These are phyloP conservation scores for Larimichthys crocea DNA, from an alignment of 2,113 vertebrate species.

Conservation along the genomic window DNA sequence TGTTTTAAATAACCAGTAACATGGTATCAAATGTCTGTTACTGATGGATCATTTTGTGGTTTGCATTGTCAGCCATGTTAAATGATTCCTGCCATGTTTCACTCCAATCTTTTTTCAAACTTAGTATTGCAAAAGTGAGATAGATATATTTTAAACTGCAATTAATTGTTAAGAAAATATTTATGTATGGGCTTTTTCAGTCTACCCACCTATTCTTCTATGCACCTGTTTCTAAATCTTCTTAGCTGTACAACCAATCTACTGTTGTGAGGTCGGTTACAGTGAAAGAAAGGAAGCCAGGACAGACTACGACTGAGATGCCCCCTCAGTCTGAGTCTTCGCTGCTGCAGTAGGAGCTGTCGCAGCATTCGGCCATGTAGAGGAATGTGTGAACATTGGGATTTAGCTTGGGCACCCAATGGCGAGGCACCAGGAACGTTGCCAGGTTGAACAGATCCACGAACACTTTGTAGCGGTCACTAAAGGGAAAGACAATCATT, in stretches of 20 bases:
- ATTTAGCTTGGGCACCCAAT: slow-evolving; percentile 95
- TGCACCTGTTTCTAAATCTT: background rate
- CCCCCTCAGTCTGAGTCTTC: slow-evolving; percentile 91
- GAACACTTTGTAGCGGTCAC: slow-evolving; percentile 98
- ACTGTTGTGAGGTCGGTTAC: background rate
- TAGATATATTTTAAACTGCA: background rate
- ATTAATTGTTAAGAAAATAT: background rate
- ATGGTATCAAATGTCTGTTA: background rate
- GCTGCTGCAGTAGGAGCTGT: slow-evolving; percentile 98
- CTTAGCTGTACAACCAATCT: background rate
- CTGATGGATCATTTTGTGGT: background rate
- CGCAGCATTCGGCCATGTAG: slow-evolving; percentile 92
- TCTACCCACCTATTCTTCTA: background rate
- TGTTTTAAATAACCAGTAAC: background rate
- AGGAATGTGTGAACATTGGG: slow-evolving; percentile 92
- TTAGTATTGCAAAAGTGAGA: background rate
- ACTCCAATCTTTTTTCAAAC: background rate
- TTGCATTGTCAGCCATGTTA: background rate
- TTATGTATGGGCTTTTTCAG: background rate
- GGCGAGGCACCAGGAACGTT: slow-evolving; percentile 91
- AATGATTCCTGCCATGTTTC: background rate
- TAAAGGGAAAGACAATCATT: slow-evolving; percentile 59
- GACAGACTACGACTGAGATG: background rate
- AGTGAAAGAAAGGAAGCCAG: slow-evolving; percentile 5
- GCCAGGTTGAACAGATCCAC: slow-evolving; percentile 98